Evolutionary conservation across 2,888 invertebrate genomes (phyloP), one percentile per base, ranked within the genome.

Genomic region (Eucriotettix oculatus): DNA sequence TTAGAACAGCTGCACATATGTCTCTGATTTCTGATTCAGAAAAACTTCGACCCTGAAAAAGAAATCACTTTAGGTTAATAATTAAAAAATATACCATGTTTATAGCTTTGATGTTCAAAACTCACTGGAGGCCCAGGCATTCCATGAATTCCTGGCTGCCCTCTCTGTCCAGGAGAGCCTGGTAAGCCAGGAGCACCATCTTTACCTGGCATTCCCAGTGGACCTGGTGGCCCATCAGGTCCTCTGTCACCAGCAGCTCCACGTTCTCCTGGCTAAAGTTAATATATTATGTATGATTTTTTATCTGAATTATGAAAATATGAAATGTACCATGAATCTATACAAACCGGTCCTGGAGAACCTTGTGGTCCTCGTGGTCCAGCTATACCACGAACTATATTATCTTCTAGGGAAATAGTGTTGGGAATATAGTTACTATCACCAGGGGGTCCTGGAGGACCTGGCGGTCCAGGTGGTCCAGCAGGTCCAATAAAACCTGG

Each of bases 1-100:
- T 79, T 56, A 92, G 77, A 56, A 92, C 81, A 57, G 83, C 81
- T 66, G 85, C 82, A 70, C 91, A 91, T 67, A 93, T 86, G 66
- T 89, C 89, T 65, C 86, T 77, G 16, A 93, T 79, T 73, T 90
- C 89, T 9, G 77, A 76, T 71, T 89, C 89, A 0, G 82, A 78
- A 64, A 84, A 78, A 66, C 81, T 81, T 64, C 81, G 76, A 11
- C 79, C 77, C 86, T 87, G 71, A 60, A 77, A 75, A 63, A 64
- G 57, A 54, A 58, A 64, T 54, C 29, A 14, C 2, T 12, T 48
- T 5, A 48, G 3, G n/a, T 48, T 48, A 2, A 29, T 29, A 29
- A 29, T 29, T 29, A 2, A 29, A 58, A 61, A 56, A 61, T 57
- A 60, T n/a, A 56, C 41, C 57, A 53, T 42, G 57, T 54, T 52